phyloP scores from a whole-genome alignment of 2,888 invertebrate species.

The Muscina levida region DNA sequence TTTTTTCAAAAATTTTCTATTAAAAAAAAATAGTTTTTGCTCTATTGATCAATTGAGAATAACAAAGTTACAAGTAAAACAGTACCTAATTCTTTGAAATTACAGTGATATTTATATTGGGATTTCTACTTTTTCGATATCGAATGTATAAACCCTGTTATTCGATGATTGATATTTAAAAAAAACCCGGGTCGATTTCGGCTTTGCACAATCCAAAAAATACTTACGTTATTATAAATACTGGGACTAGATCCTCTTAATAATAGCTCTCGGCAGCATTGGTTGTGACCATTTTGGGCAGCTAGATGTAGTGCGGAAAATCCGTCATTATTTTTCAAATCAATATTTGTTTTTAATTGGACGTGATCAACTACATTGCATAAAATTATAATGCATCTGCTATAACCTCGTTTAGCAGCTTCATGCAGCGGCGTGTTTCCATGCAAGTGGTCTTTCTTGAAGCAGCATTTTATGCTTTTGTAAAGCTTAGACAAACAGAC shows the following conservation, averaged over 20 bases:
- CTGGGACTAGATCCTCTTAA: slow-evolving; percentile 93
- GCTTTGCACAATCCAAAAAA: too few species aligned
- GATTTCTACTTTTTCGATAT: too few species aligned
- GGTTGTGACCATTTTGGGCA: slow-evolving; percentile 98
- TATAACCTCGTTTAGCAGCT: slow-evolving; percentile 96
- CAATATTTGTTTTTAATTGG: slow-evolving; percentile 55
- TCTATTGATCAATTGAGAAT: too few species aligned
- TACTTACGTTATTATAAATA: slow-evolving; percentile 90
- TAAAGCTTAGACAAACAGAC: slow-evolving; percentile 42
- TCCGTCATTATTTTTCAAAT: slow-evolving; percentile 86
- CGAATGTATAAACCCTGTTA: too few species aligned
- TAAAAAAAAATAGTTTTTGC: too few species aligned
- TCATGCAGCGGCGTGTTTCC: slow-evolving; percentile 97
- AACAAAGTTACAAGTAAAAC: too few species aligned
- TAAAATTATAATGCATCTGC: slow-evolving; percentile 89
- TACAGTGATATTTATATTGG: too few species aligned
- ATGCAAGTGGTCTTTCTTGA: slow-evolving; percentile 82
- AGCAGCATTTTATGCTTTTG: slow-evolving; percentile 48
- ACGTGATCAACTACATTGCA: slow-evolving; percentile 68
- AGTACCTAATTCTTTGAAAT: too few species aligned
- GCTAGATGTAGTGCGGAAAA: slow-evolving; percentile 96
- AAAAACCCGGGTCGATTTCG: too few species aligned
- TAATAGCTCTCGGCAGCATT: slow-evolving; percentile 92
- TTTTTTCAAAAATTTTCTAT: too few species aligned
- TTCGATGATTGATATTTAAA: too few species aligned